Evolutionary conservation across 2,113 vertebrate species (phyloP), one percentile per base, ranked within the genome.

Genomic region (Clarias gariepinus): DNA sequence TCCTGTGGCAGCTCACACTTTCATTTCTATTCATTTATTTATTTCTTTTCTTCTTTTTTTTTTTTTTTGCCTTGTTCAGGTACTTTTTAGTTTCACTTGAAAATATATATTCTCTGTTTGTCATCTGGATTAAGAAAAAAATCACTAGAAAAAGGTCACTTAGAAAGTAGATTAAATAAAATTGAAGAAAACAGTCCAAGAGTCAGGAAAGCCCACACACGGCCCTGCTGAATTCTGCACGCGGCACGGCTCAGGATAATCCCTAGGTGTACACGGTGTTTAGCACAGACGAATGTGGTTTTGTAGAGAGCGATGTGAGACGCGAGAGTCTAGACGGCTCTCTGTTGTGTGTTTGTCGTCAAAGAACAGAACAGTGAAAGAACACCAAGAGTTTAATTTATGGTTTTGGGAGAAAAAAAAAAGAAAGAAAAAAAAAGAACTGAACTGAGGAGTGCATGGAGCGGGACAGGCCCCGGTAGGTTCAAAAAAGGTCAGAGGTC

Each of bases 131-230:
- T 90, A 91, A 91, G 93, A 94, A 94, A 94, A 93, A 93, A 94
- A 92, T 89, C 91, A 93, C 93, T 93, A 93, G 57, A 90, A 89
- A 95, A 95, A 95, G 93, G 95, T 95, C 94, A 95, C 94, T 95
- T 95, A 94, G 92, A 95, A 94, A 93, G 89, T 76, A 81, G 82
- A 87, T 8, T 78, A 68, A 74, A 73, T 53, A 84, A 86, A 47
- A 47, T 8, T 8, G 47, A 0, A 7, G 0, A 83, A 53, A 58
- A 58, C 66, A 81, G 77, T 82, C 60, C 77, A 36, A 71, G 21
- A 87, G 57, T 57, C 21, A 79, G 68, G 47, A 85, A 71, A 69
- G 77, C 18, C n/a, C 25, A 33, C 77, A 23, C 33, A 33, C 77
- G 19, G 12, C 55, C 53, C 57, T 6, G 55, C 78, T 81, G 61